A percentile compares a stretch with the other conserved stretches of the same genome.
These are phyloP conservation scores for Hipposideros larvatus DNA, from an alignment of 2,797 vertebrate species.

Conservation along the genomic window DNA sequence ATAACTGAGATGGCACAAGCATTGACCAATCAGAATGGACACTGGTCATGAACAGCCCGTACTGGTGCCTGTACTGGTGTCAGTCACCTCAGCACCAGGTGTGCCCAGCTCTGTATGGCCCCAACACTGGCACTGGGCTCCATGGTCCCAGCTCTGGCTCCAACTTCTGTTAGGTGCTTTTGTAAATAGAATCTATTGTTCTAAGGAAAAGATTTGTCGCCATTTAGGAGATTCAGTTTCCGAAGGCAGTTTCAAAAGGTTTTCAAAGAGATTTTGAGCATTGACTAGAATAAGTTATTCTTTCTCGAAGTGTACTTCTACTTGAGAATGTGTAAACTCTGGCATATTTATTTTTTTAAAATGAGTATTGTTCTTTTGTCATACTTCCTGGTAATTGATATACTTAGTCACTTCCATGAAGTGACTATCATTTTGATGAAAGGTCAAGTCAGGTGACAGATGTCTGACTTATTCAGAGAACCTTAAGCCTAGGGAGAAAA, in stretches of 20 bases:
- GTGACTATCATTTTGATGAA: conserved; percentile 42
- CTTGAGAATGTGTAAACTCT: background rate
- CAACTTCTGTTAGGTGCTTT: background rate
- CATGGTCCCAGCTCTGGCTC: background rate
- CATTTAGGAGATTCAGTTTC: background rate
- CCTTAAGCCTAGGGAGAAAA: background rate
- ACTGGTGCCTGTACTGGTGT: background rate
- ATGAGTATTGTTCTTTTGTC: background rate
- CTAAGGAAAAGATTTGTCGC: background rate
- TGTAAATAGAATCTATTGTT: background rate
- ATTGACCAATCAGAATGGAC: background rate
- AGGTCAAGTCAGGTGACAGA: conserved; percentile 49
- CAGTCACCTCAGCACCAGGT: background rate
- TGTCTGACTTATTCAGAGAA: conserved; percentile 57
- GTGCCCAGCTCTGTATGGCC: too few species aligned
- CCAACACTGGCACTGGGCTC: background rate
- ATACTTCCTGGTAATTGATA: conserved; percentile 40
- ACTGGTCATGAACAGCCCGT: background rate
- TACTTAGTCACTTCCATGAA: conserved; percentile 34
- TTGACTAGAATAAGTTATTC: background rate
- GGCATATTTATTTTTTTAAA: background rate
- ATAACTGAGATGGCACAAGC: background rate
- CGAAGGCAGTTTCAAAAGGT: conserved; percentile 23
- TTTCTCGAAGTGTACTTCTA: background rate
- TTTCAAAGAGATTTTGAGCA: conserved; percentile 27